Evolutionary conservation across 2,113 vertebrate genomes (phyloP).

Genomic region (Callocephalon fimbriatum): DNA sequence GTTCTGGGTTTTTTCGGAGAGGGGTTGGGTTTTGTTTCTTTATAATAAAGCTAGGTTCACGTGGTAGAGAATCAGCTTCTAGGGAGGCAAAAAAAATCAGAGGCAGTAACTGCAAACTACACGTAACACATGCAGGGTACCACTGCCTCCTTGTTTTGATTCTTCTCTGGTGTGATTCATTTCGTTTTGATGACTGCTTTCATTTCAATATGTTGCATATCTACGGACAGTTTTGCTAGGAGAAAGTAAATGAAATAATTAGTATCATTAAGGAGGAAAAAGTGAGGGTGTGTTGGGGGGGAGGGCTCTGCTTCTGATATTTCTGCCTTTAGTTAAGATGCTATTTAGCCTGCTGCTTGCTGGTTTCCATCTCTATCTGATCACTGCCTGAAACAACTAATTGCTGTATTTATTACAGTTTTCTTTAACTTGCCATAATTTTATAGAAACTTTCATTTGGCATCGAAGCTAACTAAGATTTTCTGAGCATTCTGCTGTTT

Average conservation of each 20-base stretch:
- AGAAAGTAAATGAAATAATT: constrained; percentile 67
- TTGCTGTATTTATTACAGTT: constrained; percentile 55
- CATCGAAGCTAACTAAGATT: not conserved
- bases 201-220: constrained; percentile 56
- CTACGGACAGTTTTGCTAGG: constrained; percentile 32
- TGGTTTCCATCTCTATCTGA: constrained; percentile 48
- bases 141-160: constrained; percentile 43
- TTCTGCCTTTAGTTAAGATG: constrained; percentile 45
- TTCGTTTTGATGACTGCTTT: constrained; percentile 58
- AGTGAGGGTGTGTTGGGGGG: not conserved
- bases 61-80: not conserved
- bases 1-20: accelerated
- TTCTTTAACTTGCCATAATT: constrained; percentile 33
- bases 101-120: constrained; percentile 23
- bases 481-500: constrained; percentile 58
- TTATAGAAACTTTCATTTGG: constrained; percentile 17
- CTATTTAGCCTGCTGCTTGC: constrained; percentile 22
- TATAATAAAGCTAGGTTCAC: not conserved
- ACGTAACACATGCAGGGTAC: not conserved
- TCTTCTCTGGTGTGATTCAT: constrained; percentile 55
- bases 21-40: not conserved
- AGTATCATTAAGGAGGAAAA: constrained; percentile 55
- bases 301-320: not conserved
- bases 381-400: constrained; percentile 49
- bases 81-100: not conserved